Conservation (phyloP, 2,113 vertebrate genomes). For the Caloenas nicobarica region DNA sequence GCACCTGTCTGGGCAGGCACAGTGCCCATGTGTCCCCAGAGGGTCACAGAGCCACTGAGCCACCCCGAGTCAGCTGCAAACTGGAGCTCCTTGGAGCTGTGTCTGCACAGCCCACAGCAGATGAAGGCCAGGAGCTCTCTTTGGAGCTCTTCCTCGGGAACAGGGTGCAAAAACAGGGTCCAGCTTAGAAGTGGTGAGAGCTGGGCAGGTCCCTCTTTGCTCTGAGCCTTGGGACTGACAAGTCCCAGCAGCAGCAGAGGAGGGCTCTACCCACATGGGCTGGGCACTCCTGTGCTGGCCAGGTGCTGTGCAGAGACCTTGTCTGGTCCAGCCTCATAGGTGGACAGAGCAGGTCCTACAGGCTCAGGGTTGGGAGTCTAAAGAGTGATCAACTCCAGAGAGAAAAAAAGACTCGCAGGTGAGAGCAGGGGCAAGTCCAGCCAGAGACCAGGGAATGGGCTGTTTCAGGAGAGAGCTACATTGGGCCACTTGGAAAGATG, state of each 20-base stretch:
- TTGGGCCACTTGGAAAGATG: neutral
- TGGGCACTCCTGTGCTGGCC: neutral
- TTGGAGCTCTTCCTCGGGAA: neutral
- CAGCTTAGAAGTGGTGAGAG: neutral
- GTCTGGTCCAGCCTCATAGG: neutral
- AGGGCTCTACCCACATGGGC: fast-evolving
- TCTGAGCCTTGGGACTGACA: neutral
- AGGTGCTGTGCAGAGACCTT: neutral
- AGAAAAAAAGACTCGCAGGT: fast-evolving
- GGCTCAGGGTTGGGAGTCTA: fast-evolving
- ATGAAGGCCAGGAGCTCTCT: neutral
- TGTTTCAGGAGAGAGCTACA: neutral
- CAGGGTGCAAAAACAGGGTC: fast-evolving
- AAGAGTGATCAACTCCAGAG: neutral
- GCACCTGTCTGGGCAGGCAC: fast-evolving
- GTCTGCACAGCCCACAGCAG: neutral
- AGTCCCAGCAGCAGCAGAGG: neutral
- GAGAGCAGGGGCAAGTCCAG: neutral
- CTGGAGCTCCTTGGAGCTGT: neutral
- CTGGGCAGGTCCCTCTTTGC: neutral
- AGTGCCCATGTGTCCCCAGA: too few relatives aligned
- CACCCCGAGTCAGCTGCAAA: neutral
- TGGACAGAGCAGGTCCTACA: neutral
- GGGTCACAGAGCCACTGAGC: neutral
- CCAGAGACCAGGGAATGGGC: fast-evolving